Evolutionary conservation across 53 echinoderm and acorn worm genomes (phyloP).

Genomic region (Holothuria scabra): DNA sequence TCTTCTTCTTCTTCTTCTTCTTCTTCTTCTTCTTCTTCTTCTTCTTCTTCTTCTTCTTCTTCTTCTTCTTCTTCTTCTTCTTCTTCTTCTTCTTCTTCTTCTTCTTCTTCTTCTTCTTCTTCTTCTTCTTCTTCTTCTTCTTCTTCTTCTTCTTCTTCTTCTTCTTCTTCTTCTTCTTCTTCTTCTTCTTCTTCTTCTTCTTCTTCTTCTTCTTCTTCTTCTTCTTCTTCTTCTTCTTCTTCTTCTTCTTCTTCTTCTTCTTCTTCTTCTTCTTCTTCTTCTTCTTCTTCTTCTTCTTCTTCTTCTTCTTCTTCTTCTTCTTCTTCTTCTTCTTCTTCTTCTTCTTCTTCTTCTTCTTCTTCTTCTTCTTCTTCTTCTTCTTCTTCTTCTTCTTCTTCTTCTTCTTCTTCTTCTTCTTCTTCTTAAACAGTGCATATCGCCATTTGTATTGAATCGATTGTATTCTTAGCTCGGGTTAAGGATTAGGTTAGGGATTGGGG

Average conservation of each 20-base stretch:
- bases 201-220: not conserved
- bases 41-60: conserved; percentile 44
- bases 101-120: conserved; percentile 44
- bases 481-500: too few relatives aligned
- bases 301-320: conserved; percentile 42
- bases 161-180: not conserved
- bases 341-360: conserved; percentile 44
- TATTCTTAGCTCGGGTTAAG: too few relatives aligned
- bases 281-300: conserved; percentile 43
- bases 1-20: not conserved
- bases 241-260: conserved; percentile 5
- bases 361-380: conserved; percentile 44
- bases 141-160: conserved; percentile 35
- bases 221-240: not conserved
- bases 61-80: conserved; percentile 44
- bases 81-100: conserved; percentile 44
- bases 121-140: conserved; percentile 44
- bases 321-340: conserved; percentile 43
- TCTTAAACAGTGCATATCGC: not conserved
- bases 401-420: conserved; percentile 33
- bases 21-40: conserved; percentile 30
- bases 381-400: conserved; percentile 44
- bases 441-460: too few relatives aligned
- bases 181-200: not conserved
- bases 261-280: conserved; percentile 12